These are phyloP conservation scores for Tenodera sinensis DNA, from an alignment of 2,888 invertebrate genomes.

Conservation along the genomic window DNA sequence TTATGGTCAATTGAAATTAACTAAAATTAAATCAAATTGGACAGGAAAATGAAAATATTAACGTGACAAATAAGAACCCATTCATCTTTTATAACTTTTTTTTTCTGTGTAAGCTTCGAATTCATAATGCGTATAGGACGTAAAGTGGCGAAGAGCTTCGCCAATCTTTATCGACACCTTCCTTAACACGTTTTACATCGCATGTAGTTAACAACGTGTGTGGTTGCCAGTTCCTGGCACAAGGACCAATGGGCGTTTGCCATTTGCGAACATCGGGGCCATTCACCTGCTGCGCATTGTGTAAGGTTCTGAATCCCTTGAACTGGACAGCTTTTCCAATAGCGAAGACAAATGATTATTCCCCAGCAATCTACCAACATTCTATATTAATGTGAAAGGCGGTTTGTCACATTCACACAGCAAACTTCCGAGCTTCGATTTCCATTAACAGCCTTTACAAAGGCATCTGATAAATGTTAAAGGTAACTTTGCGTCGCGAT, in stretches of 20 bases:
- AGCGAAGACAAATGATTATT: not conserved
- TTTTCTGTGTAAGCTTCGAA: too few relatives aligned
- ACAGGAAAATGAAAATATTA: too few relatives aligned
- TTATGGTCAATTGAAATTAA: too few relatives aligned
- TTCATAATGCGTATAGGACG: too few relatives aligned
- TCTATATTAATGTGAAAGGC: not conserved
- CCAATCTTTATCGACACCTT: too few relatives aligned
- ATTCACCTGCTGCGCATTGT: not conserved
- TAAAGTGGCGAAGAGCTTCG: too few relatives aligned
- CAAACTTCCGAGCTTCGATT: not conserved
- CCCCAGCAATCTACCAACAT: not conserved
- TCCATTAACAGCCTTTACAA: not conserved
- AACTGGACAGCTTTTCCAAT: not conserved
- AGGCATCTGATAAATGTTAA: not conserved
- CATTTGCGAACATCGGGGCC: not conserved
- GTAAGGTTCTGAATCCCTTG: not conserved
- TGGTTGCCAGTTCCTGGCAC: not conserved
- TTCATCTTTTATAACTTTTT: too few relatives aligned
- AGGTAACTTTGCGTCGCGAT: not conserved
- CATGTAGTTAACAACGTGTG: not conserved
- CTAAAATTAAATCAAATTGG: too few relatives aligned
- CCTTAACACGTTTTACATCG: too few relatives aligned
- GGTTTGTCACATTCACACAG: not conserved
- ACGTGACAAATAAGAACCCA: too few relatives aligned
- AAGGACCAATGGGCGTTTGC: not conserved